A percentile compares a stretch with the other conserved stretches of the same genome.
These are phyloP conservation scores for Timandra comae DNA, from an alignment of 2,888 invertebrate species.

Conservation along the genomic window DNA sequence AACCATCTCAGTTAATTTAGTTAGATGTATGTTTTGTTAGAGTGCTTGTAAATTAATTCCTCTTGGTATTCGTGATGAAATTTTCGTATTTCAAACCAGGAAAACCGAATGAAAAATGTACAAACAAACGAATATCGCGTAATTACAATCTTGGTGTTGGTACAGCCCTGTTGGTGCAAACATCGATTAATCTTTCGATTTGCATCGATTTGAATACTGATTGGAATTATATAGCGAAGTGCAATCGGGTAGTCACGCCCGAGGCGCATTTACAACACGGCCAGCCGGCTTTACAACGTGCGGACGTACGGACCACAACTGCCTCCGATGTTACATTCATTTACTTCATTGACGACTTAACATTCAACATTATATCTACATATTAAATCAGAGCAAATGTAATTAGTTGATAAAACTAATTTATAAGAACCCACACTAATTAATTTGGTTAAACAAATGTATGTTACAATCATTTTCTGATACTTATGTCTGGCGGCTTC, in stretches of 20 bases:
- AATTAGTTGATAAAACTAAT: slow-evolving; percentile 1
- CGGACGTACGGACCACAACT: slow-evolving; percentile 24
- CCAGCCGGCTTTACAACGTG: slow-evolving; percentile 14
- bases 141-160: slow-evolving; percentile 37
- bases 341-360: no score
- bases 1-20: slow-evolving; percentile 8
- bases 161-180: slow-evolving; percentile 42
- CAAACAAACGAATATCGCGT: slow-evolving; percentile 32
- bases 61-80: slow-evolving; percentile 1
- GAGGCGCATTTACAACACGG: slow-evolving; percentile 37
- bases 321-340: slow-evolving; percentile 17
- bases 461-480: neutral
- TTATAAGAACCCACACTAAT: slow-evolving; percentile 11
- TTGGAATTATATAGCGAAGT: slow-evolving; percentile 52
- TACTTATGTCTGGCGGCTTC: neutral
- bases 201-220: slow-evolving; percentile 68
- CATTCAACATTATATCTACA: no score
- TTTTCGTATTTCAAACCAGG: slow-evolving; percentile 5
- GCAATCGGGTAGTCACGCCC: slow-evolving; percentile 44
- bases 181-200: slow-evolving; percentile 64
- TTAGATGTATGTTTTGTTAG: slow-evolving; percentile 1
- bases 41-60: neutral
- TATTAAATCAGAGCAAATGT: no score
- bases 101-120: slow-evolving; percentile 13
- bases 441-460: neutral